phyloP scores from a whole-genome alignment of 2,113 vertebrate species.

The Nibea coibor region DNA sequence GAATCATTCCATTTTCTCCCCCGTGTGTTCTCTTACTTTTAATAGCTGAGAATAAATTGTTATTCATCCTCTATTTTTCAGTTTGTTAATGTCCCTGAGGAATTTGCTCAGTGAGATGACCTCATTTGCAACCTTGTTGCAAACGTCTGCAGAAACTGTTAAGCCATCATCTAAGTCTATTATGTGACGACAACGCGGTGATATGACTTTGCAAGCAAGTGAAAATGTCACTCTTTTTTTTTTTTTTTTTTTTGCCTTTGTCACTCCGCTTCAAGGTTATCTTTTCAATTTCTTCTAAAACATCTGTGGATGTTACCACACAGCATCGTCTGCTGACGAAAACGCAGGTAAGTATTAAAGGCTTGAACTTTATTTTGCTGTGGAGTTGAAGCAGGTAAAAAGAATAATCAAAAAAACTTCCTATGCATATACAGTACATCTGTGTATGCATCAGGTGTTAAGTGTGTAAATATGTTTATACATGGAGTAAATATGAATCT shows the following conservation, averaged over 20 bases:
- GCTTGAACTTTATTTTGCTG: background rate
- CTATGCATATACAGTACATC: no score
- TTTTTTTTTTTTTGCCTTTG: background rate
- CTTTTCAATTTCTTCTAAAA: background rate
- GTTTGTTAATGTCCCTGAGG: conserved; percentile 23
- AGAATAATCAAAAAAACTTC: background rate
- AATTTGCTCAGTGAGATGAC: conserved; percentile 31
- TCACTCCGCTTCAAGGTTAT: conserved; percentile 35
- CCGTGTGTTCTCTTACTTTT: conserved; percentile 19
- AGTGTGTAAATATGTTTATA: no score
- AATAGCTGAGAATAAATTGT: conserved; percentile 36
- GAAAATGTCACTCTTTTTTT: conserved; percentile 6
- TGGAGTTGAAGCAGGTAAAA: background rate
- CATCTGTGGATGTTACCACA: background rate
- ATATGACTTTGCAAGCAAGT: background rate
- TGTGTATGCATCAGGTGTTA: no score
- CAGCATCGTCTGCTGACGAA: background rate
- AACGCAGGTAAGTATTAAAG: background rate
- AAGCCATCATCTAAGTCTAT: conserved; percentile 24
- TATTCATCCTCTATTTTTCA: conserved; percentile 11
- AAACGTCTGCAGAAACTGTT: conserved; percentile 29
- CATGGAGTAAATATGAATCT: no score
- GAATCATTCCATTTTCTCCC: conserved; percentile 18
- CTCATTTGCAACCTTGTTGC: conserved; percentile 55
- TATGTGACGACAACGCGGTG: background rate